Conservation (phyloP, 1,140 invertebrate genomes). For the Leptinotarsa lineolata region DNA sequence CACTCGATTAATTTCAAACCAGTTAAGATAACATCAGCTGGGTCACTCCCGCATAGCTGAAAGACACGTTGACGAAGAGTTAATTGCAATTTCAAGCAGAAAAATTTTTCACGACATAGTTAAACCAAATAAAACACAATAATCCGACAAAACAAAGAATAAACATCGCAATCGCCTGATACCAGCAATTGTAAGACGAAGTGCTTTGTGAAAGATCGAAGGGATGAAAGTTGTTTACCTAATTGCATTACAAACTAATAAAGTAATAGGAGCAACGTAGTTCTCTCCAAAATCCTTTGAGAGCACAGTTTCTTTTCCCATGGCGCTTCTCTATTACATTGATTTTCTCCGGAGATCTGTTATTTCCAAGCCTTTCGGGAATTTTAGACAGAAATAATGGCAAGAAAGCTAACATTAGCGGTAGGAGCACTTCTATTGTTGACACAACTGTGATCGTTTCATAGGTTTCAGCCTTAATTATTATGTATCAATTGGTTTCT, state of each 20-base stretch:
- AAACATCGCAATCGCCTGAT: too few relatives aligned
- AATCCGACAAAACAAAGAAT: too few relatives aligned
- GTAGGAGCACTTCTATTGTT: neutral
- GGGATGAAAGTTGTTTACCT: neutral
- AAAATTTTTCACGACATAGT: too few relatives aligned
- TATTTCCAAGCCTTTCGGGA: neutral
- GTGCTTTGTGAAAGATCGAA: neutral
- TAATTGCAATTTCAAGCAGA: too few relatives aligned
- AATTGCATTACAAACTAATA: neutral
- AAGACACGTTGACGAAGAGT: too few relatives aligned
- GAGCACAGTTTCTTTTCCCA: neutral
- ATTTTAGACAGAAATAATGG: neutral
- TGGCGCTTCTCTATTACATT: neutral
- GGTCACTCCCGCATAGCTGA: too few relatives aligned
- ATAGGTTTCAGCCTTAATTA: neutral
- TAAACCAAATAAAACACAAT: too few relatives aligned
- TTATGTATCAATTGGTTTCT: neutral
- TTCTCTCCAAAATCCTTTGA: neutral
- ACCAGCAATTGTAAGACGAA: too few relatives aligned
- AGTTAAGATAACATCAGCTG: too few relatives aligned
- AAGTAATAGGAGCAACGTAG: neutral
- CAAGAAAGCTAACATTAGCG: neutral
- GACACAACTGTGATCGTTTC: neutral
- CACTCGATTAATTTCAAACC: too few relatives aligned
- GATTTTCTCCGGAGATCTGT: neutral